Evolutionary conservation across 2,113 vertebrate genomes (phyloP).

Genomic region (Archilochus colubris): DNA sequence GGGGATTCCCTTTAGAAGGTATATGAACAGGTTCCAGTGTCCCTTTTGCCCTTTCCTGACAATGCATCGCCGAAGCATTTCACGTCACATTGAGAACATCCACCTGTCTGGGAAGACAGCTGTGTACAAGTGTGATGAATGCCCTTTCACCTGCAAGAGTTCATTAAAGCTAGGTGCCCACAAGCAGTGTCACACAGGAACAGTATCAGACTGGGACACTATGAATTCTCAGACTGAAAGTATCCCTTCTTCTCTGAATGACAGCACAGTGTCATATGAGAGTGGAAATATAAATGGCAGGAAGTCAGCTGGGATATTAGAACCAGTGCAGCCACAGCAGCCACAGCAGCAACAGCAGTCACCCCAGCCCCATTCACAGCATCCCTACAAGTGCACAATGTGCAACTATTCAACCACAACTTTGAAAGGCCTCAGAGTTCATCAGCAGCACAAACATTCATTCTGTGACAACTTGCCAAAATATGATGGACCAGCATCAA

Average conservation of each 20-base stretch:
- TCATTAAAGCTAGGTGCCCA: conserved; percentile 91
- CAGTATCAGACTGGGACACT: conserved; percentile 87
- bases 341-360: conserved; percentile 68
- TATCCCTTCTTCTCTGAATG: conserved; percentile 80
- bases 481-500: conserved; percentile 81
- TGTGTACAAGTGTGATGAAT: conserved; percentile 96
- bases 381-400: conserved; percentile 94
- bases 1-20: conserved; percentile 93
- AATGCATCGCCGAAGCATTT: conserved; percentile 95
- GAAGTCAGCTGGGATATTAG: conserved; percentile 81
- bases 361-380: conserved; percentile 77
- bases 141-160: conserved; percentile 97
- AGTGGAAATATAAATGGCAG: conserved; percentile 88
- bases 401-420: conserved; percentile 96
- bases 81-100: conserved; percentile 97
- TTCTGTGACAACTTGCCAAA: conserved; percentile 96
- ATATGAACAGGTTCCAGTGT: conserved; percentile 97
- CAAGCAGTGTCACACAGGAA: conserved; percentile 89
- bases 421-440: conserved; percentile 95
- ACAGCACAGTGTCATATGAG: conserved; percentile 82
- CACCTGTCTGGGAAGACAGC: conserved; percentile 95
- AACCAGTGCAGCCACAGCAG: conserved; percentile 71
- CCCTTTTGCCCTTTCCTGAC: conserved; percentile 97
- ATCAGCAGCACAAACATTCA: conserved; percentile 98
- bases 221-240: conserved; percentile 88